phyloP scores from a whole-genome alignment of 2,888 invertebrate genomes.

The Calameuta pallipes region DNA sequence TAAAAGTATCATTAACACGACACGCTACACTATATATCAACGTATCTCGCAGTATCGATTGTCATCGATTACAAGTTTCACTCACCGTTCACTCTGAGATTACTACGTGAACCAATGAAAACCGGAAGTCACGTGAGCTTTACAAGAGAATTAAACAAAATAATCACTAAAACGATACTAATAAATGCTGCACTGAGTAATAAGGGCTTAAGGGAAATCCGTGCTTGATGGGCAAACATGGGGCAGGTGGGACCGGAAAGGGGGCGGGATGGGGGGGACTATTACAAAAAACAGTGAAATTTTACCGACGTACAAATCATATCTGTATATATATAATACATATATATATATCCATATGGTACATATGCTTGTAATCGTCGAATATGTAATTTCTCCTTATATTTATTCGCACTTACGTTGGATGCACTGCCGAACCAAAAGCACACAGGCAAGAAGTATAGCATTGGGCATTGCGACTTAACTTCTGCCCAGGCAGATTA shows the following conservation, averaged over 20 bases:
- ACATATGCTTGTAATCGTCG: neutral
- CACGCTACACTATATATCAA: neutral
- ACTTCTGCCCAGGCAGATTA: neutral
- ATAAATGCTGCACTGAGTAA: neutral
- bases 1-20: neutral
- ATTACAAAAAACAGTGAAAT: neutral
- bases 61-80: neutral
- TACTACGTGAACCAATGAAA: neutral
- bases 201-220: neutral
- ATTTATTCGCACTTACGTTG: neutral
- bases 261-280: too few relatives aligned
- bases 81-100: neutral
- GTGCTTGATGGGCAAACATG: neutral
- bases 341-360: neutral
- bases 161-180: neutral
- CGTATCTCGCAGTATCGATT: neutral
- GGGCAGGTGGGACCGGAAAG: neutral
- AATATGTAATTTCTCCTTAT: neutral
- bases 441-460: conserved; percentile 11
- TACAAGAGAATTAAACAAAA: neutral
- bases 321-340: neutral
- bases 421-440: conserved; percentile 9
- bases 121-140: neutral
- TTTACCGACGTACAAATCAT: neutral
- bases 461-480: neutral